Percentiles rank a stretch among this genome's conserved stretches.
Conservation (phyloP, 2,797 vertebrate genomes). For the Acanthiza pusilla region DNA sequence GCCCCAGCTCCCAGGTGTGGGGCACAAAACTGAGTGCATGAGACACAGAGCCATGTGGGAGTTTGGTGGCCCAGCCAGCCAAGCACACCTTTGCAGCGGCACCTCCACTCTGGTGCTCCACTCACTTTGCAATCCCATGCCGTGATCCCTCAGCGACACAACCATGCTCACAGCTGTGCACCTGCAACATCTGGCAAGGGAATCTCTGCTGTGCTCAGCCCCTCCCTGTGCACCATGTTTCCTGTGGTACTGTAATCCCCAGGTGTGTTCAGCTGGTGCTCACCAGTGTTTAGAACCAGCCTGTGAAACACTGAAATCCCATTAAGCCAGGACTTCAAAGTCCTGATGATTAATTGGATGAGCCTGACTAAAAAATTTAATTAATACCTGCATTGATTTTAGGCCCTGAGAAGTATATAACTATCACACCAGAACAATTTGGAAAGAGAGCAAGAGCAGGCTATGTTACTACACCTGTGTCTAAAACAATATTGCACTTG, state of each 20-base stretch:
- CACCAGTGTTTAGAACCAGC: background rate
- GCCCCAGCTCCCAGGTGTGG: background rate
- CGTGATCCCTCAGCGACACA: background rate
- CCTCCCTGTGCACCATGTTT: background rate
- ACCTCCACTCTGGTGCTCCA: fast-evolving
- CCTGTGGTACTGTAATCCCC: background rate
- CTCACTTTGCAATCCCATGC: background rate
- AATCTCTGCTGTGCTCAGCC: background rate
- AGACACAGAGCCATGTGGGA: background rate
- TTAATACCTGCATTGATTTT: background rate
- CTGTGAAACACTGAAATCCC: background rate
- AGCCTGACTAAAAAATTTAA: background rate
- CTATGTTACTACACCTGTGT: background rate
- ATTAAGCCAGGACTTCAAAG: background rate
- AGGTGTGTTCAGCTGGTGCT: background rate
- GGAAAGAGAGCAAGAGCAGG: background rate
- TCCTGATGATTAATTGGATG: background rate
- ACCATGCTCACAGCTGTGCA: background rate
- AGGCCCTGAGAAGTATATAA: background rate
- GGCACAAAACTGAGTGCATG: background rate
- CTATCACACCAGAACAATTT: background rate
- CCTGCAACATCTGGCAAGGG: background rate
- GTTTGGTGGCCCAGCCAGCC: background rate
- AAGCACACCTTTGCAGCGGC: background rate
- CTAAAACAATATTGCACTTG: background rate